Evolutionary conservation across 2,888 invertebrate species (phyloP), one percentile per base, ranked within the genome.

Genomic region (Standfussiana lucernea): DNA sequence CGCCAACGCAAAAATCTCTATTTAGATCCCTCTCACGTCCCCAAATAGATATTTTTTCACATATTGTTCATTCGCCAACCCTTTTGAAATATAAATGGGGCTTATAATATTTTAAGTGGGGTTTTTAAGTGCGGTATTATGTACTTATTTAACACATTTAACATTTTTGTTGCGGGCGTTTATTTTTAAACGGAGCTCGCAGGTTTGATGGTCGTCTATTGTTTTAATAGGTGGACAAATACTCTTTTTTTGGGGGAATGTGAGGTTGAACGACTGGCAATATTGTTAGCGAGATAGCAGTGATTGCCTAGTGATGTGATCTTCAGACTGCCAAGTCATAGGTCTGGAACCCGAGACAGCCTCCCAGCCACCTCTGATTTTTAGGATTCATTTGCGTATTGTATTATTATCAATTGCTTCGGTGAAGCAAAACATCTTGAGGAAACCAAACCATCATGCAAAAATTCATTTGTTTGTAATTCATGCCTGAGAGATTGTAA

Each of bases 51-150:
- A 32, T 65, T 71, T 83, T 83, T 72, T 13, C 56, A 78, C 62
- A 70, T n/a, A 72, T 40, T 56, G 47, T 71, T 67, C 62, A 67
- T 64, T 69, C 42, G 21, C 50, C 24, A 79, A 79, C 80, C 86
- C 84, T 70, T 84, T 75, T 86, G 42, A 75, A 86, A 83, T 65
- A 86, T 75, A 84, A 86, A 83, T 79, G 79, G 80, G 50, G 59
- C n/a, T 61, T 79, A 79, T 79, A 72, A 78, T 83, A 79, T 75
- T 84, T 86, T 76, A 84, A 84, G 77, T 77, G 59, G 66, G 65
- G 35, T 75, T 77, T 67, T 28, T 28, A 75, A 75, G 72, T 70
- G 65, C 42, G 73, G 74, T 59, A 42, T 83, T 78, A 35, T 61
- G 65, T 75, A 70, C 35, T 40, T 69, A 67, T 75, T 67, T 28